Base-by-base conservation (phyloP, 2,888 invertebrate genomes). In the Apoderus coryli region DNA sequence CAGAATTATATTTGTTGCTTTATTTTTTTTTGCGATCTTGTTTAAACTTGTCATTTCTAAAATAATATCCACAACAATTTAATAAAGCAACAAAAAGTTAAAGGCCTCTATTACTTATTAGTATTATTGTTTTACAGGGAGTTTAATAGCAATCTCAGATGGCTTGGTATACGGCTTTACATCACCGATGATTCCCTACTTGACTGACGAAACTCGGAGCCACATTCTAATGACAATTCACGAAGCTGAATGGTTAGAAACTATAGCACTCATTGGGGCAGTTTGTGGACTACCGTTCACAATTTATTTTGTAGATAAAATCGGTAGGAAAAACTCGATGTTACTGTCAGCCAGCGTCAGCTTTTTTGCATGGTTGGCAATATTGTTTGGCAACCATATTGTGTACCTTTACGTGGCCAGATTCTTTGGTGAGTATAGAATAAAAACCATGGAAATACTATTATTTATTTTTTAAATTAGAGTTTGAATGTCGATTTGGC, bases 111-210 rank as follows among this genome's bases (percentile, higher is more conserved):
- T n/a, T n/a, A n/a, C n/a, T n/a, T n/a, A n/a, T 13, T 29, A 11
- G 7, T 24, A 7, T 19, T 9, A 14, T 22, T 29, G 33, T 34
- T 19, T 34, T 50, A 22, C 37, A 57, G 56, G 47, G 23, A 57
- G 56, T 9, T 38, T 56, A 4, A 52, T 52, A 31, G 56, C 56
- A 4, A 49, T 58, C 19, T 54, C 54, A 2, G 58, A 58, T 47
- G 58, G 58, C 7, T 56, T 58, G 51, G 52, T 53, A 27, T 58
- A 57, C 29, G 56, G 55, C 9, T 58, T 57, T 57, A 52, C 56
- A 9, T 52, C 57, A 1, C 57, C 58, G 1, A 46, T 53, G 15
- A 45, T 57, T 6, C 58, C 56, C 3, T 46, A 55, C 13, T 34
- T 48, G 29, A 40, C 45, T n/a, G 40, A 42, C 4, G 41, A 48